These are phyloP conservation scores for Solenodon paradoxus DNA, from an alignment of 2,113 vertebrate genomes.

Conservation along the genomic window DNA sequence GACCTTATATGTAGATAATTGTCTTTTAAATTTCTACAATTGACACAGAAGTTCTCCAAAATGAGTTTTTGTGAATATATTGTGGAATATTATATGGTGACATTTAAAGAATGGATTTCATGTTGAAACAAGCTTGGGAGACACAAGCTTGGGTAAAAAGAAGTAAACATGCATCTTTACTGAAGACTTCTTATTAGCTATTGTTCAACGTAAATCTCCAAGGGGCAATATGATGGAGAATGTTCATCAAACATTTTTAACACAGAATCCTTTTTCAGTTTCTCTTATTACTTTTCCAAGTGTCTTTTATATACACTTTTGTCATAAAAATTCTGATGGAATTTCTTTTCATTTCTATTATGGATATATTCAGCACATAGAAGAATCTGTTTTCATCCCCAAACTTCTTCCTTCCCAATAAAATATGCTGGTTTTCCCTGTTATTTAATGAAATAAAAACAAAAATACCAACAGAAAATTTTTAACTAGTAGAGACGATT, in stretches of 20 bases:
- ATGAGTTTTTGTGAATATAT: not conserved
- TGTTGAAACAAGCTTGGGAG: not conserved
- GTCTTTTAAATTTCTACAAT: not conserved
- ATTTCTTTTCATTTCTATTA: not conserved
- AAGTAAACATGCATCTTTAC: not conserved
- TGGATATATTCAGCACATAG: not conserved
- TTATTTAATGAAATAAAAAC: constrained; percentile 23
- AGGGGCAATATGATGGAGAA: not conserved
- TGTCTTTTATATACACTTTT: not conserved
- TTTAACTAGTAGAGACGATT: not conserved
- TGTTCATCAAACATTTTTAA: not conserved
- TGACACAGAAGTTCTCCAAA: not conserved
- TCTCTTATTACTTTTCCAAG: not conserved
- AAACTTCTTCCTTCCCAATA: constrained; percentile 14
- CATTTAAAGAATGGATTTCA: not conserved
- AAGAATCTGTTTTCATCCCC: not conserved
- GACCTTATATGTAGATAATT: not conserved
- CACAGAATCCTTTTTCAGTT: not conserved
- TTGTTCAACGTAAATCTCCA: not conserved
- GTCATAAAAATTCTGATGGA: not conserved
- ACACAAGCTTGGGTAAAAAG: not conserved
- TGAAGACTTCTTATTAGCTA: not conserved
- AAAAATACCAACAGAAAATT: not conserved
- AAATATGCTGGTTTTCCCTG: not conserved
- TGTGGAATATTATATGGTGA: not conserved